Evolutionary conservation across 2,113 vertebrate genomes (phyloP), one percentile per base, ranked within the genome.

Genomic region (Pan paniscus): DNA sequence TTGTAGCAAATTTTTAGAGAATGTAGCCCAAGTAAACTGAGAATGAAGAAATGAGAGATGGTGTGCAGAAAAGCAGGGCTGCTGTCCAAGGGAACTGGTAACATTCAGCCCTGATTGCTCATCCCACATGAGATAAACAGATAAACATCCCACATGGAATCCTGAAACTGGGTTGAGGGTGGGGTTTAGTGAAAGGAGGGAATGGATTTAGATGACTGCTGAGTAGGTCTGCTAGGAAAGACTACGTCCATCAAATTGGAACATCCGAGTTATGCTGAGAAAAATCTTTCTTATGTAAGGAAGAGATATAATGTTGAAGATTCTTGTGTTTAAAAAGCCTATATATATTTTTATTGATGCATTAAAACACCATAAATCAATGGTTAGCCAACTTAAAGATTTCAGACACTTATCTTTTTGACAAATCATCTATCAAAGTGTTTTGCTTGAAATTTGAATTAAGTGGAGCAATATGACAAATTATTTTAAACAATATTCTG

Each of bases 401-500:
- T 92, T 80, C n/a, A 94, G 30, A 35, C 17, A 83, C 7, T 67
- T 76, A 72, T 78, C 38, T 82, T 90, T 89, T 75, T 76, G 48
- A 70, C 55, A 76, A 89, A 76, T 32, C 72, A 61, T n/a, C 22
- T 92, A 70, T 82, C 80, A 90, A 81, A 89, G 55, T 89, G 40
- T 46, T 97, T 79, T 76, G 13, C 82, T 80, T 94, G n/a, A 93
- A 92, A 90, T 82, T 93, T 90, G 27, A 89, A 32, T 89, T 10
- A 90, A 93, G 23, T 87, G 25, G 3, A 83, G 61, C 23, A 78
- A 59, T 81, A 79, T 93, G 67, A 50, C 12, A 95, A 82, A 76
- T 43, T 8, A 64, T 89, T 90, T 89, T 23, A 92, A 76, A 76
- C 6, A 43, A 25, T 87, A 93, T 64, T 72, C 46, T 73, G 17